phyloP scores from a whole-genome alignment of 2,797 vertebrate species.

The Lateolabrax maculatus region DNA sequence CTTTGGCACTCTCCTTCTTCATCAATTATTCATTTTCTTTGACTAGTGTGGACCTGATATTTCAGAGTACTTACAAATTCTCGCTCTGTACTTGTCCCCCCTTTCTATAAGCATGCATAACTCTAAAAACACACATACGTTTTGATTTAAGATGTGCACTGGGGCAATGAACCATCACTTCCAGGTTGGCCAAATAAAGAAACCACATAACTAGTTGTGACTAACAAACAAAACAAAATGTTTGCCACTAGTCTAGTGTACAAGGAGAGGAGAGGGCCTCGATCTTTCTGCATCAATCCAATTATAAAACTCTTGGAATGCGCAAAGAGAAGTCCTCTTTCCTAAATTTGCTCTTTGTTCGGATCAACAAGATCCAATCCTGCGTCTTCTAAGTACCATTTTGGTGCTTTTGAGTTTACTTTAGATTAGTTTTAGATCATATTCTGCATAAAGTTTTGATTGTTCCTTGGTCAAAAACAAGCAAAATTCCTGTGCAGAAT shows the following conservation, averaged over 20 bases:
- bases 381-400: neutral
- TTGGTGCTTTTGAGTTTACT: constrained; percentile 1
- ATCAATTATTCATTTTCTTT: constrained; percentile 56
- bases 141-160: neutral
- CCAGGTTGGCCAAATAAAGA: constrained; percentile 26
- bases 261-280: neutral
- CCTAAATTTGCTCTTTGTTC: neutral
- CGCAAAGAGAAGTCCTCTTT: neutral
- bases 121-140: constrained; percentile 1
- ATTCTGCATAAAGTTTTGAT: neutral
- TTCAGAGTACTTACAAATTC: constrained; percentile 39
- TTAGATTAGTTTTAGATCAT: constrained; percentile 17
- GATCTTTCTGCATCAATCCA: neutral
- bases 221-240: constrained; percentile 28
- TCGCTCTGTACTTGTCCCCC: neutral
- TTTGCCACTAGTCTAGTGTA: constrained; percentile 21
- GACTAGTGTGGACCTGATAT: constrained; percentile 24
- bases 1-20: constrained; percentile 13
- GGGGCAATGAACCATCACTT: constrained; percentile 24
- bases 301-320: constrained; percentile 5
- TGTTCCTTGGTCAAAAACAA: neutral
- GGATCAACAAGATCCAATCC: neutral
- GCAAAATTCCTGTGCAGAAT: neutral
- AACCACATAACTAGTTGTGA: constrained; percentile 28
- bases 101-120: neutral